phyloP scores from a whole-genome alignment of 2,113 vertebrate species.

The Nanorana parkeri region DNA sequence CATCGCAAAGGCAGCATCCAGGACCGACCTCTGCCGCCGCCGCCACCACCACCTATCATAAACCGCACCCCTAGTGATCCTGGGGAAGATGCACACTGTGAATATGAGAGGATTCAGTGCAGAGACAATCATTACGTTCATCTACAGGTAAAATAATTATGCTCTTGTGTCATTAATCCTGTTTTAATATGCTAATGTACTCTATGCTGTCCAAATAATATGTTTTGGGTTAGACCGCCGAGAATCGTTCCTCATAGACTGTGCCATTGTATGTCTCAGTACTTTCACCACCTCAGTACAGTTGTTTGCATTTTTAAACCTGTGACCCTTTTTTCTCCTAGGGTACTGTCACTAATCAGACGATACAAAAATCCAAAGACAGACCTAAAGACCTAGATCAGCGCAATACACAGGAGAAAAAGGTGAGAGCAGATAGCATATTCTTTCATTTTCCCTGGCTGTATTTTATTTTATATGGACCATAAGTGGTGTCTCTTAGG shows the following conservation, averaged over 20 bases:
- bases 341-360: conserved; percentile 32
- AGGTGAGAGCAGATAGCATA: not conserved
- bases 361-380: conserved; percentile 22
- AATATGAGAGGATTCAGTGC: conserved; percentile 84
- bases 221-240: no score
- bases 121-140: conserved; percentile 74
- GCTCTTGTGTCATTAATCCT: no score
- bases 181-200: no score
- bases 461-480: no score
- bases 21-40: conserved; percentile 85
- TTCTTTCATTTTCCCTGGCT: no score
- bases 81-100: conserved; percentile 78
- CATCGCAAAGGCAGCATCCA: conserved; percentile 89
- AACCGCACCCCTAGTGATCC: conserved; percentile 63
- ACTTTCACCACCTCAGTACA: not conserved
- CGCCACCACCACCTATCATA: conserved; percentile 82
- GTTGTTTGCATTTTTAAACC: not conserved
- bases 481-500: no score
- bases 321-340: not conserved
- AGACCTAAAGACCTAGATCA: conserved; percentile 20
- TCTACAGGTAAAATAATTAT: conserved; percentile 63
- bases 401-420: conserved; percentile 18
- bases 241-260: not conserved
- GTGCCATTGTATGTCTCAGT: not conserved
- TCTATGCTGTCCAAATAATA: no score